Evolutionary conservation across 2,113 vertebrate genomes (phyloP).

Genomic region (Ploceus nigricollis): DNA sequence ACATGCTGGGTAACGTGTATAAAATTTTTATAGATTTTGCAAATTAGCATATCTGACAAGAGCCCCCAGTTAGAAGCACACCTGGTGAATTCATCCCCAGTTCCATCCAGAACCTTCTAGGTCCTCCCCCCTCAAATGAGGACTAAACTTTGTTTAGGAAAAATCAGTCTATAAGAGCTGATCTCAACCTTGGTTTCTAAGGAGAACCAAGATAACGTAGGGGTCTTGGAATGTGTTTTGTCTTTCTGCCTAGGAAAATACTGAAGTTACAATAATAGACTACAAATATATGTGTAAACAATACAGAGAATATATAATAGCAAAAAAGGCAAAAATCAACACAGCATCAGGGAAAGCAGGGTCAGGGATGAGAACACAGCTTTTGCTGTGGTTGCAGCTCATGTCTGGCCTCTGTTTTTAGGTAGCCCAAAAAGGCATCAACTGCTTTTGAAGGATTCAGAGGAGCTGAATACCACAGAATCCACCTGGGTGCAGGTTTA

Average conservation of each 20-base stretch:
- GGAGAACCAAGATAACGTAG: fast-evolving
- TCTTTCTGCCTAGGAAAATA: background rate
- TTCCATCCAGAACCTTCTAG: background rate
- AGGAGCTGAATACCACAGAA: too few relatives aligned
- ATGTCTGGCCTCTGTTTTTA: background rate
- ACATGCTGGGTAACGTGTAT: fast-evolving
- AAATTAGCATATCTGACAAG: background rate
- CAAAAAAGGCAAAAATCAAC: background rate
- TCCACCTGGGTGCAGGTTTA: background rate
- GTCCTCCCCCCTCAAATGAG: background rate
- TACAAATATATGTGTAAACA: background rate
- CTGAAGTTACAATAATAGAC: background rate
- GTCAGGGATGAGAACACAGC: background rate
- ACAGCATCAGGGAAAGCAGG: background rate
- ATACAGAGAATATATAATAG: too few relatives aligned
- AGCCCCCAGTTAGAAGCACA: background rate
- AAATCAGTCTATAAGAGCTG: background rate
- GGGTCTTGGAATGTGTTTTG: background rate
- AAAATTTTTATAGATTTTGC: background rate
- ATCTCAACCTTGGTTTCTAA: background rate
- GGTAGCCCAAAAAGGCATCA: too few relatives aligned
- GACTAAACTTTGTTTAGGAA: background rate
- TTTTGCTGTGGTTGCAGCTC: background rate
- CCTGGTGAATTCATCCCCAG: background rate
- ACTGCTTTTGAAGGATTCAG: too few relatives aligned